Percentiles rank a stretch among this genome's conserved stretches.
These are phyloP conservation scores for Antheraea mylitta DNA, from an alignment of 1,140 invertebrate genomes.

Conservation along the genomic window DNA sequence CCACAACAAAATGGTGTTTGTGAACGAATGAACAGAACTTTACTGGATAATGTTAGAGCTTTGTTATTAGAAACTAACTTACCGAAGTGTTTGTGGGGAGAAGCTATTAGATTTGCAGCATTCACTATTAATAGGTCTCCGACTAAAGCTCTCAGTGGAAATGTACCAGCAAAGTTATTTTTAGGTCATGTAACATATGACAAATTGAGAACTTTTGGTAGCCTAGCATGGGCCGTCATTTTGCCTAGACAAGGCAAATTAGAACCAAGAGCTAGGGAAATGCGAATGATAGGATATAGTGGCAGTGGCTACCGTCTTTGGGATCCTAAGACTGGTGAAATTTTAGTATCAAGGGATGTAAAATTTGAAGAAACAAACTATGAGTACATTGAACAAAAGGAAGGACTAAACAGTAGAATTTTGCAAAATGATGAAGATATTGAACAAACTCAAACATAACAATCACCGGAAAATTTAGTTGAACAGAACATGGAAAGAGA, in stretches of 20 bases:
- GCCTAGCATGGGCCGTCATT: too few relatives aligned
- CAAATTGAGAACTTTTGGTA: too few relatives aligned
- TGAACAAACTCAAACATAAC: too few relatives aligned
- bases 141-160: too few relatives aligned
- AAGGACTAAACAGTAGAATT: too few relatives aligned
- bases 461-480: too few relatives aligned
- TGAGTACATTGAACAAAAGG: too few relatives aligned
- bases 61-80: background rate
- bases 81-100: conserved; percentile 3
- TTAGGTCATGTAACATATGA: too few relatives aligned
- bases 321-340: background rate
- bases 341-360: background rate
- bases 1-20: conserved; percentile 1
- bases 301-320: background rate
- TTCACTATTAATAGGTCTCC: conserved; percentile 2
- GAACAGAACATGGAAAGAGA: too few relatives aligned
- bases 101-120: conserved; percentile 4
- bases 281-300: background rate
- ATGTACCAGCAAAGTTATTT: too few relatives aligned
- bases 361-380: too few relatives aligned
- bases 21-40: background rate
- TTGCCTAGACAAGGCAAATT: background rate
- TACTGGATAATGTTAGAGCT: background rate
- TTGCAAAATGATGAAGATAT: too few relatives aligned
- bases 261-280: background rate